A percentile compares a stretch with the other conserved stretches of the same genome.
These are phyloP conservation scores for Neosilurus hyrtlii DNA, from an alignment of 2,797 vertebrate genomes.

Conservation along the genomic window DNA sequence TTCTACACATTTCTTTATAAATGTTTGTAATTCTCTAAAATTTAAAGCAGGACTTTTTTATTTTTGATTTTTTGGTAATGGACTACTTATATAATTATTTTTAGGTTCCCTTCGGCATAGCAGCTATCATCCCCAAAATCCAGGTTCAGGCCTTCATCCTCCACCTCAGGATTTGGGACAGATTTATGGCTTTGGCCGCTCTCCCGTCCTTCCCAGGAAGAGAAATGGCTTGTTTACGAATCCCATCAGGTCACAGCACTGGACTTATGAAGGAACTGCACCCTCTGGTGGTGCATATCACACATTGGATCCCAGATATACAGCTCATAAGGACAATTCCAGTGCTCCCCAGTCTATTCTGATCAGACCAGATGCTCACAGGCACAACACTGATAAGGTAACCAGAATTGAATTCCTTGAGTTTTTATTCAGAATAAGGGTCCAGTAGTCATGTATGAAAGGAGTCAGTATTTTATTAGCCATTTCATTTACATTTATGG, in stretches of 20 bases:
- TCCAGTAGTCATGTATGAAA: not conserved
- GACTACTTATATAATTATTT: not conserved
- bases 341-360: slow-evolving; percentile 88
- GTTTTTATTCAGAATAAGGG: not conserved
- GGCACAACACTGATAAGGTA: slow-evolving; percentile 86
- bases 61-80: no score
- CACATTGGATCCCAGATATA: slow-evolving; percentile 73
- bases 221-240: slow-evolving; percentile 69
- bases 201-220: slow-evolving; percentile 69
- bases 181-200: slow-evolving; percentile 65
- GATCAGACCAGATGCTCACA: slow-evolving; percentile 86
- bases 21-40: not conserved
- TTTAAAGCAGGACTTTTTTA: not conserved
- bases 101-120: slow-evolving; percentile 65
- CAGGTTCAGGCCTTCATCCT: slow-evolving; percentile 67
- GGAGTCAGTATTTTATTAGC: no score
- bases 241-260: slow-evolving; percentile 59
- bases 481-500: no score
- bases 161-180: slow-evolving; percentile 70
- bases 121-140: slow-evolving; percentile 67
- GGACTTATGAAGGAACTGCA: slow-evolving; percentile 72
- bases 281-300: slow-evolving; percentile 77
- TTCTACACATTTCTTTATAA: not conserved
- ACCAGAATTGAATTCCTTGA: not conserved
- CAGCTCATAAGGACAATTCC: slow-evolving; percentile 65